These are phyloP conservation scores for Pseudorhiza aurosa DNA, from an alignment of 30 jellyfish, hydroid and myxozoan genomes.

Conservation along the genomic window DNA sequence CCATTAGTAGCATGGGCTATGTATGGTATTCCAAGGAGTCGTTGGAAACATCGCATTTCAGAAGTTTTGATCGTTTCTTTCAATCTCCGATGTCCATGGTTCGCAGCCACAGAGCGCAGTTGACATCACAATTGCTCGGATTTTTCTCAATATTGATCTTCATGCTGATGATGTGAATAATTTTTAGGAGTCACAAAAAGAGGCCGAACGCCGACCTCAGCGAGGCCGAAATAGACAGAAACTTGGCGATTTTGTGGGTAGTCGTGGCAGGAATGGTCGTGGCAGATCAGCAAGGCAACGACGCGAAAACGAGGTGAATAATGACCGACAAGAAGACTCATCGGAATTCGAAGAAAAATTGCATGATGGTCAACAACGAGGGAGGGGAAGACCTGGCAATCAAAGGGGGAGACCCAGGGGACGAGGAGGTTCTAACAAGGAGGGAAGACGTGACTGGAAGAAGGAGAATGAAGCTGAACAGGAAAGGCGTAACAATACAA, in stretches of 20 bases:
- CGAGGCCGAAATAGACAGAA: constrained; percentile 14
- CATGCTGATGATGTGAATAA: too few species aligned
- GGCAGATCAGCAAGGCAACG: constrained; percentile 49
- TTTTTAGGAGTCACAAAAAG: constrained; percentile 37
- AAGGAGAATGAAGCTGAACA: neutral
- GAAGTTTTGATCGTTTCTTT: too few species aligned
- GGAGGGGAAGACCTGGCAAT: constrained; percentile 33
- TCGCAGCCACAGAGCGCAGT: too few species aligned
- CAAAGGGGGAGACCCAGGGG: constrained; percentile 56
- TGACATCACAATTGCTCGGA: too few species aligned
- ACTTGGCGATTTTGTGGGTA: constrained; percentile 47
- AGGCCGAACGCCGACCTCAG: neutral
- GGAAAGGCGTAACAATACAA: neutral
- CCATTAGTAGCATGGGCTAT: too few species aligned
- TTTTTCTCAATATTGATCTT: too few species aligned
- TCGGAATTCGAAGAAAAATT: constrained; percentile 12
- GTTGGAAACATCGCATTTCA: too few species aligned
- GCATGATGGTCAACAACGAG: neutral
- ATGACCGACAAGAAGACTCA: constrained; percentile 14
- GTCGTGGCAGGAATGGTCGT: constrained; percentile 33
- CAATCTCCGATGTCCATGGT: too few species aligned
- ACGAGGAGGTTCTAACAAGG: constrained; percentile 25
- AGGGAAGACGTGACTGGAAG: constrained; percentile 1
- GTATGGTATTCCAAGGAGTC: too few species aligned
- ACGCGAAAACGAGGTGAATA: constrained; percentile 19